Conservation (phyloP, 1,140 invertebrate genomes). For the Holotrichia oblita region DNA sequence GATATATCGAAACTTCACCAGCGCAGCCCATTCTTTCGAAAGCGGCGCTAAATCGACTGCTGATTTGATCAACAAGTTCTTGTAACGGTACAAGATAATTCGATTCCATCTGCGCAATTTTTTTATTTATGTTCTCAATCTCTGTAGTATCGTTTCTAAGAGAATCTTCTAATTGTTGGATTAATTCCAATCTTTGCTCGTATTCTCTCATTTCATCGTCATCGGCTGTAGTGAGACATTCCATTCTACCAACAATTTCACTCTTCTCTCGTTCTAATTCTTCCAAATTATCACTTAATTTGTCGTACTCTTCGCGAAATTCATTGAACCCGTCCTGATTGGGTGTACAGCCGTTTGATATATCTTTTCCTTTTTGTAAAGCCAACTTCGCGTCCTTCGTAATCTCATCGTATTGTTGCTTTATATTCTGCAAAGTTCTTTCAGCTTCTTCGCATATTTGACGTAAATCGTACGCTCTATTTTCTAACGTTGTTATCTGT, state of each 20-base stretch:
- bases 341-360: constrained; percentile 64
- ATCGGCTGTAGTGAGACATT: constrained; percentile 67
- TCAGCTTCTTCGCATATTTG: constrained; percentile 50
- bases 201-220: constrained; percentile 63
- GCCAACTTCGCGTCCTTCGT: constrained; percentile 56
- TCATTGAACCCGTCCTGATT: constrained; percentile 64
- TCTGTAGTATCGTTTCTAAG: constrained; percentile 62
- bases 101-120: constrained; percentile 60
- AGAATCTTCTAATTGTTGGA: constrained; percentile 64
- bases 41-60: constrained; percentile 75
- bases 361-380: constrained; percentile 55
- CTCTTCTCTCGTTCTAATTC: constrained; percentile 69
- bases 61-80: constrained; percentile 73
- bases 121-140: constrained; percentile 64
- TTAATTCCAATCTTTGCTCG: constrained; percentile 59
- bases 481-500: constrained; percentile 57
- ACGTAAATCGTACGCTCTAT: constrained; percentile 50
- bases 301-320: constrained; percentile 62
- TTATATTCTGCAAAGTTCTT: constrained; percentile 52
- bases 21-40: constrained; percentile 84
- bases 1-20: constrained; percentile 79
- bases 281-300: constrained; percentile 66
- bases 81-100: constrained; percentile 75
- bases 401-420: constrained; percentile 56
- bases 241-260: constrained; percentile 62